Base-by-base conservation (phyloP, 2,888 invertebrate genomes). In the Apeira syringaria region DNA sequence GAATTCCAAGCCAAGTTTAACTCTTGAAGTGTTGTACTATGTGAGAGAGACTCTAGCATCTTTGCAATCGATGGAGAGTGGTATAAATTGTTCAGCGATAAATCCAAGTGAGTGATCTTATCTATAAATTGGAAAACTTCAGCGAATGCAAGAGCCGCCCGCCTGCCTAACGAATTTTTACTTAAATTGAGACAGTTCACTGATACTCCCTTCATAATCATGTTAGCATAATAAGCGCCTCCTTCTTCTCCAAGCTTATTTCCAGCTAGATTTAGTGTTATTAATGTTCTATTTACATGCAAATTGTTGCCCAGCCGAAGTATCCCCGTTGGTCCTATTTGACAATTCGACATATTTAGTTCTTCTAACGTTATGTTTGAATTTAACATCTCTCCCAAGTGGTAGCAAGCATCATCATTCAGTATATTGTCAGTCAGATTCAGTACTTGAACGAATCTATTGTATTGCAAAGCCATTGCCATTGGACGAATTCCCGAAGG, bases 341-440 rank as follows among this genome's bases (percentile, higher is more conserved):
- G 66, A 44, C 77, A 79, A 1, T 74, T 72, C 1, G 54, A 17
- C 26, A 79, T 32, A 31, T 60, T 61, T 4, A 79, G 44, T 41
- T 76, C 72, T 27, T 45, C 40, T 24, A 79, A 33, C 6, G 64
- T 66, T 6, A 15, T 33, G 31, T 77, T 79, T 2, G 44, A 36
- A 10, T 8, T 31, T n/a, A 77, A 45, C 68, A 74, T 69, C 35
- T 58, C 50, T 9, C 68, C 68, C 13, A 77, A 55, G 43, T 76
- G 77, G 39, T 57, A 77, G 46, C 74, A 76, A 1, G 68, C 64
- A 44, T 77, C 77, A 24, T 69, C 59, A 33, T 53, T 59, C 1
- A 79, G 56, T 39, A 69, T 70, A 42, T 72, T 77, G 3, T 68
- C 73, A 2, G 67, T 64, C 0, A 77, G 42, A 50, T 68, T 55